Conservation (phyloP, 2,888 invertebrate species). For the Conistra vaccinii region DNA sequence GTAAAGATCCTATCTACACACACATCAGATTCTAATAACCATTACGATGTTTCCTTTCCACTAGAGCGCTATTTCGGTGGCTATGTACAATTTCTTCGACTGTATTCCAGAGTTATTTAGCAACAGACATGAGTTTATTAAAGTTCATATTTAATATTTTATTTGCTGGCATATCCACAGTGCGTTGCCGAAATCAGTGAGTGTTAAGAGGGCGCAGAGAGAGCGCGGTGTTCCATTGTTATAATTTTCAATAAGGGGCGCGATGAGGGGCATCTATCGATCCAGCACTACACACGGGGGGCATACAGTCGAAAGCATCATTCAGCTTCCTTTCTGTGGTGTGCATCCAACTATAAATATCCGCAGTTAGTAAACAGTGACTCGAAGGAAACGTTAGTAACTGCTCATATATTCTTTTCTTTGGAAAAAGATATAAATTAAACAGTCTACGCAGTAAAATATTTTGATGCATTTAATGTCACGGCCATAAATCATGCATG, state of each 20-base stretch:
- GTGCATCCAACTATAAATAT: constrained; percentile 88
- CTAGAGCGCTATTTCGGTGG: constrained; percentile 3
- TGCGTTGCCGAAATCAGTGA: constrained; percentile 88
- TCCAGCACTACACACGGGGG: constrained; percentile 77
- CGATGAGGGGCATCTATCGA: constrained; percentile 90
- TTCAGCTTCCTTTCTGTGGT: constrained; percentile 81
- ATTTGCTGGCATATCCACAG: constrained; percentile 79
- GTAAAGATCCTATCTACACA: constrained; percentile 42
- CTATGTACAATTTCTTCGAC: not conserved
- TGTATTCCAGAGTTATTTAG: constrained; percentile 20
- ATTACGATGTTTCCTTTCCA: constrained; percentile 30
- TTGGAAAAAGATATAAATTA: constrained; percentile 30
- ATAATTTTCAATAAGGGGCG: constrained; percentile 91
- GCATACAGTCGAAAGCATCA: constrained; percentile 78
- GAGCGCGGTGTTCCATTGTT: constrained; percentile 89
- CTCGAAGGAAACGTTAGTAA: constrained; percentile 61
- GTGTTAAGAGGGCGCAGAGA: constrained; percentile 88
- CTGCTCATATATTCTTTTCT: constrained; percentile 29
- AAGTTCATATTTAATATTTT: constrained; percentile 55
- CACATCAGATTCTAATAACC: constrained; percentile 47
- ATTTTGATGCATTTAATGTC: constrained; percentile 12
- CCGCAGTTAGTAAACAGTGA: constrained; percentile 75
- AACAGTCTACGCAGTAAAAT: constrained; percentile 10
- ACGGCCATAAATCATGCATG: not conserved
- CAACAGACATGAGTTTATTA: constrained; percentile 41